A percentile compares a stretch with the other conserved stretches of the same genome.
phyloP scores from a whole-genome alignment of 2,888 invertebrate species.

The Asteroscopus sphinx region DNA sequence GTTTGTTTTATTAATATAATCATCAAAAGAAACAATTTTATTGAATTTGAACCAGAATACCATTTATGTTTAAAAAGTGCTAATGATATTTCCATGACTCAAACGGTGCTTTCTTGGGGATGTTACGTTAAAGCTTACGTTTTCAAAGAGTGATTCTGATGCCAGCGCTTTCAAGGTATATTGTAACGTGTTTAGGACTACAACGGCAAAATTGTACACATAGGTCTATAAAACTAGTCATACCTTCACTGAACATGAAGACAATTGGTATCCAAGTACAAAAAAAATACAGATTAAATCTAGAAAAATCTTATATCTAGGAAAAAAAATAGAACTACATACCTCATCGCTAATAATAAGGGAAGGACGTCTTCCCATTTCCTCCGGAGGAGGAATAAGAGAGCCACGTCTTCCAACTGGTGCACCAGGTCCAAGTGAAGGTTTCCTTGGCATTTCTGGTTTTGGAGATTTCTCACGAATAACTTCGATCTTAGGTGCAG shows the following conservation, averaged over 20 bases:
- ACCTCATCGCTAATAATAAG: slow-evolving; percentile 98
- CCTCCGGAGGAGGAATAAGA: slow-evolving; percentile 96
- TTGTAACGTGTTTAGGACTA: slow-evolving; percentile 51
- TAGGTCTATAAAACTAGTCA: slow-evolving; percentile 68
- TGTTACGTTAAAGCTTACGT: slow-evolving; percentile 48
- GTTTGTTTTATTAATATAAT: neutral
- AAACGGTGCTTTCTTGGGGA: slow-evolving; percentile 49
- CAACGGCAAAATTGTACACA: slow-evolving; percentile 73
- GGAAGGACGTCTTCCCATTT: slow-evolving; percentile 95
- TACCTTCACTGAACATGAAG: slow-evolving; percentile 76
- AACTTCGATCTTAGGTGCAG: slow-evolving; percentile 96
- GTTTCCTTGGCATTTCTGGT: slow-evolving; percentile 91
- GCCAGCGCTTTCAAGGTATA: slow-evolving; percentile 56
- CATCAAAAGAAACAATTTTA: neutral
- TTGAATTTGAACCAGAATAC: slow-evolving; percentile 48
- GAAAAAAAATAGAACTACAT: slow-evolving; percentile 74
- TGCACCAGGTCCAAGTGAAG: slow-evolving; percentile 92
- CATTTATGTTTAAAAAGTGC: slow-evolving; percentile 46
- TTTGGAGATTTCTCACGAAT: slow-evolving; percentile 94
- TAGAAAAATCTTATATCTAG: slow-evolving; percentile 26
- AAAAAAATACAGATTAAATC: slow-evolving; percentile 50
- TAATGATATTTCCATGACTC: slow-evolving; percentile 40
- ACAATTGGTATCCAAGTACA: slow-evolving; percentile 62
- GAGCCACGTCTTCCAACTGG: slow-evolving; percentile 92
- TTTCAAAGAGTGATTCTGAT: slow-evolving; percentile 63